A percentile compares a stretch with the other conserved stretches of the same genome.
Conservation (phyloP, 2,113 vertebrate species). For the Hippocampus abdominalis region DNA sequence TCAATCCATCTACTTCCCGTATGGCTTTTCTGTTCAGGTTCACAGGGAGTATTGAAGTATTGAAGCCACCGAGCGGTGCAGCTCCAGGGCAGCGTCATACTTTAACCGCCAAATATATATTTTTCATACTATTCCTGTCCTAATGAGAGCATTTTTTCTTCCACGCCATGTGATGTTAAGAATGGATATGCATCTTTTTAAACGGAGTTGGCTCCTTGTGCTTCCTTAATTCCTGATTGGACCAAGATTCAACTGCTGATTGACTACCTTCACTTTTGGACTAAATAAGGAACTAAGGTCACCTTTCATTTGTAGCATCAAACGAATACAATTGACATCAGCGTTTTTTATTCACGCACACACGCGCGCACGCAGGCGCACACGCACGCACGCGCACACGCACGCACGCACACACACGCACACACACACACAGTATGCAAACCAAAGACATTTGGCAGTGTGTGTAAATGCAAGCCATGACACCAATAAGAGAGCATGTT, state of each 20-base stretch:
- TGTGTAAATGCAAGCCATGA: slow-evolving; percentile 75
- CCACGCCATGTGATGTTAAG: neutral
- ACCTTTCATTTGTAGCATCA: slow-evolving; percentile 19
- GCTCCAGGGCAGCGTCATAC: no score
- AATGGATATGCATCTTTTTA: neutral
- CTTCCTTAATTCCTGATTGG: neutral
- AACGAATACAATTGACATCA: slow-evolving; percentile 19
- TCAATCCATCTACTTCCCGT: neutral
- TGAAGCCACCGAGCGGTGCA: neutral
- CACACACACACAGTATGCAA: slow-evolving; percentile 18
- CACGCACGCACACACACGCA: slow-evolving; percentile 1
- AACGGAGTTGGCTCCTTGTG: neutral
- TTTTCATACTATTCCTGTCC: neutral
- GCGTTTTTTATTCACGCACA: neutral
- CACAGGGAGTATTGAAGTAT: neutral
- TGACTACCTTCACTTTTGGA: neutral
- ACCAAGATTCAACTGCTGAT: neutral
- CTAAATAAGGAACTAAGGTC: slow-evolving; percentile 11
- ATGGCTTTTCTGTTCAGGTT: neutral
- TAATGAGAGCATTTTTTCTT: neutral
- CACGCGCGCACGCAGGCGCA: neutral
- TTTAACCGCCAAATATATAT: neutral
- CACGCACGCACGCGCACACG: neutral
- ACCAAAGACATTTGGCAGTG: slow-evolving; percentile 69
- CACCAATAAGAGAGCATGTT: slow-evolving; percentile 72